Evolutionary conservation across 2,113 vertebrate genomes (phyloP).

Genomic region (Bettongia penicillata): DNA sequence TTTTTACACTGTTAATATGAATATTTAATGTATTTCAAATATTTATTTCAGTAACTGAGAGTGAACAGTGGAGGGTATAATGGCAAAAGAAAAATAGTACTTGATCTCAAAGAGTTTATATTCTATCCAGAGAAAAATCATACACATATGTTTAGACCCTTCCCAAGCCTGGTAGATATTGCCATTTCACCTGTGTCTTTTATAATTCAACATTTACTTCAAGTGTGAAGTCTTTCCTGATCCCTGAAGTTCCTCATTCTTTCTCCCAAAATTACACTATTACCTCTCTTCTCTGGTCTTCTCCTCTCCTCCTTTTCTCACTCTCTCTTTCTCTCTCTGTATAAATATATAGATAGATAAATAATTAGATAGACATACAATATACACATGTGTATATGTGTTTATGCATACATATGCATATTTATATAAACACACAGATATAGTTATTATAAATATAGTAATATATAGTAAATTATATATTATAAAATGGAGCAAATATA

Average conservation of each 20-base stretch:
- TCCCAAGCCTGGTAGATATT: not conserved
- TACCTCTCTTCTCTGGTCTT: no score
- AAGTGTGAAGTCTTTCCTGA: not conserved
- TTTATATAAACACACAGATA: not conserved
- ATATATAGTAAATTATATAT: not conserved
- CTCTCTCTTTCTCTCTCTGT: no score
- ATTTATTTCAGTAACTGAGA: not conserved
- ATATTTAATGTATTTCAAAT: not conserved
- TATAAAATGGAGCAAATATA: not conserved
- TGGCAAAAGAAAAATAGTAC: not conserved
- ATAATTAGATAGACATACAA: not conserved
- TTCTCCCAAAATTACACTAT: not conserved
- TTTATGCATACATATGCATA: no score
- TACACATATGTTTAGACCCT: not conserved
- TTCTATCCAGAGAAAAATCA: not conserved
- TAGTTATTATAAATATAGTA: not conserved
- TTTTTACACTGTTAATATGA: not conserved
- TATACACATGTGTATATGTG: no score
- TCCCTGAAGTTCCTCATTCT: not conserved
- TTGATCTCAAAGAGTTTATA: not conserved
- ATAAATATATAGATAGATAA: no score
- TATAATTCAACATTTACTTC: not conserved
- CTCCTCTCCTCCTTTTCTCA: no score
- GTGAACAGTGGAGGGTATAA: not conserved
- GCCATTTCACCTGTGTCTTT: not conserved